Percentiles rank a stretch among this genome's conserved stretches.
These are phyloP conservation scores for Actinemys pallida DNA, from an alignment of 2,113 vertebrate species.

Conservation along the genomic window DNA sequence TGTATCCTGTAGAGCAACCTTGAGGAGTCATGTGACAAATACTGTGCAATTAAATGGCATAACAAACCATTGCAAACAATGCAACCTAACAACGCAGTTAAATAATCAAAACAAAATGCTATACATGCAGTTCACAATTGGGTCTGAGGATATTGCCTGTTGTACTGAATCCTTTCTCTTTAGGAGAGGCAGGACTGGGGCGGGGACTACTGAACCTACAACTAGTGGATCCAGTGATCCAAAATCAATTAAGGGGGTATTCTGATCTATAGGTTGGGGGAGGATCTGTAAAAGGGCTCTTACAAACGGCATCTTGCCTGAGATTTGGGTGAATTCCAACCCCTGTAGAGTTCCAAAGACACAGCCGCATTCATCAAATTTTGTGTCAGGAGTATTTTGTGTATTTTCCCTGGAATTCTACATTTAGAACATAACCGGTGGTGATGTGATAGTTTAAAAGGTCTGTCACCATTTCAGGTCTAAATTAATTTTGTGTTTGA, in stretches of 20 bases:
- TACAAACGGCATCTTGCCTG: fast-evolving
- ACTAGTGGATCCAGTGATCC: fast-evolving
- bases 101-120: background rate
- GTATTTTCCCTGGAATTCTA: background rate
- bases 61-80: background rate
- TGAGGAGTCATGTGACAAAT: fast-evolving
- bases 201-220: too few species aligned
- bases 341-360: fast-evolving
- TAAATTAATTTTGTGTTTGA: fast-evolving
- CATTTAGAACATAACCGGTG: background rate
- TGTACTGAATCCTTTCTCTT: background rate
- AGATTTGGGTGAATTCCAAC: background rate
- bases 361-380: fast-evolving
- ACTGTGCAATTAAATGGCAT: fast-evolving
- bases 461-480: background rate
- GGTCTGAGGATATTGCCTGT: fast-evolving
- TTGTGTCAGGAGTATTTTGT: fast-evolving
- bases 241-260: too few species aligned
- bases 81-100: fast-evolving
- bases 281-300: fast-evolving
- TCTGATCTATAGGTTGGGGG: background rate
- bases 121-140: background rate
- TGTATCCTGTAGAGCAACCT: too few species aligned
- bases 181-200: fast-evolving
- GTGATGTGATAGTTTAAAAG: fast-evolving